A percentile compares a stretch with the other conserved stretches of the same genome.
These are phyloP conservation scores for Microtus ochrogaster DNA, from an alignment of 2,113 vertebrate species.

Conservation along the genomic window DNA sequence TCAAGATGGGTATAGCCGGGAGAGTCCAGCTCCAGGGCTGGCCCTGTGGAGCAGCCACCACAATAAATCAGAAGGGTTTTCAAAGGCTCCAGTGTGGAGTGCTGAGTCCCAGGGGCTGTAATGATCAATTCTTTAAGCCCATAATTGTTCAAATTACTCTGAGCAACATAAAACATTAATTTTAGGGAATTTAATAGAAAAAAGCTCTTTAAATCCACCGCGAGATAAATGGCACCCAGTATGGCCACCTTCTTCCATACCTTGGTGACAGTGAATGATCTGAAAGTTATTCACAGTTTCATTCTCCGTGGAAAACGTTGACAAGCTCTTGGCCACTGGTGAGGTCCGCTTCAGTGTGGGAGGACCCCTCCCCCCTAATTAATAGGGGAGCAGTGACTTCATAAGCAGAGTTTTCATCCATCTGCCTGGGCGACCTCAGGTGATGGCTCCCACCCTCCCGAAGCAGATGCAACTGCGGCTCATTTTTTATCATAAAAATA, in stretches of 20 bases:
- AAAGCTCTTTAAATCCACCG: slow-evolving; percentile 86
- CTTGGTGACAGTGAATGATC: slow-evolving; percentile 87
- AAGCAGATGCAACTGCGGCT: not conserved
- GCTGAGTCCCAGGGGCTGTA: slow-evolving; percentile 68
- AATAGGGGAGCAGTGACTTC: slow-evolving; percentile 80
- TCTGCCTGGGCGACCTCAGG: not conserved
- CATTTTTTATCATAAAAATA: slow-evolving; percentile 78
- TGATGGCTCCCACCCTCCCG: slow-evolving; percentile 27
- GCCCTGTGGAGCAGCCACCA: not conserved
- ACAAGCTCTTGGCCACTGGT: slow-evolving; percentile 86
- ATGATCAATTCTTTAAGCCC: slow-evolving; percentile 84
- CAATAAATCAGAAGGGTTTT: slow-evolving; percentile 68
- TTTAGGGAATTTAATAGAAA: slow-evolving; percentile 88
- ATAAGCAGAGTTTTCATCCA: slow-evolving; percentile 79
- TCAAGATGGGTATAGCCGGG: not conserved
- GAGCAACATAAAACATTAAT: slow-evolving; percentile 89
- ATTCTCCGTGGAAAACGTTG: slow-evolving; percentile 86
- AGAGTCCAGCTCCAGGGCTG: not conserved
- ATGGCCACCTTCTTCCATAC: slow-evolving; percentile 83
- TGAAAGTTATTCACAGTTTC: slow-evolving; percentile 88
- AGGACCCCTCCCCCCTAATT: slow-evolving; percentile 83
- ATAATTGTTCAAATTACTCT: slow-evolving; percentile 86
- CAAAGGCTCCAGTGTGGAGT: not conserved
- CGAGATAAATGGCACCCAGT: slow-evolving; percentile 85
- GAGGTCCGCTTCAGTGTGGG: slow-evolving; percentile 53